phyloP scores from a whole-genome alignment of 2,797 vertebrate genomes.

The Thunnus albacares region DNA sequence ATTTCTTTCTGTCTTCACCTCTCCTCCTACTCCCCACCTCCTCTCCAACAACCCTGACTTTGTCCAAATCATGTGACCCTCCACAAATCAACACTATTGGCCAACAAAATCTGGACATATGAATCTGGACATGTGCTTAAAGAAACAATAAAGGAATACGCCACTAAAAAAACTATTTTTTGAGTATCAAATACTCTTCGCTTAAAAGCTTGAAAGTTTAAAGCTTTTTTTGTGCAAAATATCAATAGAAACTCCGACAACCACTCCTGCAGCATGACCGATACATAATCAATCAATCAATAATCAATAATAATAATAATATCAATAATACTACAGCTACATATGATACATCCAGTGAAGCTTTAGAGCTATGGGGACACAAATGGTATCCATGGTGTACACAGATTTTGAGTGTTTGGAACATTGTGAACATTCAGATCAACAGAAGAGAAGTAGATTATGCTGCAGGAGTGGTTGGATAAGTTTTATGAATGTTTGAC shows the following conservation, averaged over 20 bases:
- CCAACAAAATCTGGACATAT: constrained; percentile 24
- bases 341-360: not conserved
- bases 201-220: not conserved
- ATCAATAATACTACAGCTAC: no score
- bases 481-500: not conserved
- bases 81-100: constrained; percentile 48
- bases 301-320: not conserved
- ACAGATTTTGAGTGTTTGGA: not conserved
- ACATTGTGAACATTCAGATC: not conserved
- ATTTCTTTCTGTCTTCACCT: constrained; percentile 81
- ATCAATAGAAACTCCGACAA: not conserved
- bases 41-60: constrained; percentile 78
- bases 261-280: not conserved
- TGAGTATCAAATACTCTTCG: not conserved
- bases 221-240: not conserved
- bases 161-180: not conserved
- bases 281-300: not conserved
- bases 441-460: not conserved
- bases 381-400: not conserved
- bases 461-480: not conserved
- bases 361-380: not conserved
- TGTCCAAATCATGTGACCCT: constrained; percentile 72
- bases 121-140: constrained; percentile 12
- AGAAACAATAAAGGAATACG: constrained; percentile 20
- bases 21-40: constrained; percentile 78